phyloP scores from a whole-genome alignment of 2,888 invertebrate species.

The Drosophila rellima region DNA sequence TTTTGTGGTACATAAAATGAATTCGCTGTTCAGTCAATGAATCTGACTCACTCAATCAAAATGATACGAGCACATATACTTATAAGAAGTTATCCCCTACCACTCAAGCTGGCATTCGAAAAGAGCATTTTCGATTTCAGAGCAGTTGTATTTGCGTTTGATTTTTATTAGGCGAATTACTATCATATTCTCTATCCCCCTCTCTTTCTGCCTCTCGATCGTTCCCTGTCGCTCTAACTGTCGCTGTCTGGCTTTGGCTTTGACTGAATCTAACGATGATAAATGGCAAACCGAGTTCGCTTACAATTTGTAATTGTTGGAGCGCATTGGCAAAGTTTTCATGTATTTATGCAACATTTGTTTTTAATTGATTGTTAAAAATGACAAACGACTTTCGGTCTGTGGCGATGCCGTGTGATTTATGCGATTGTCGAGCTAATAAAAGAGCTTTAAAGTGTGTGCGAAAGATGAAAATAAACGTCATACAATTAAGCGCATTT shows the following conservation, averaged over 20 bases:
- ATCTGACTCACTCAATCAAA: constrained; percentile 4
- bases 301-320: constrained; percentile 56
- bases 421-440: constrained; percentile 70
- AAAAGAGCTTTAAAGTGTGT: constrained; percentile 59
- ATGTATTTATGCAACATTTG: constrained; percentile 81
- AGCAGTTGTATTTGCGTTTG: constrained; percentile 45
- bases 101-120: constrained; percentile 1
- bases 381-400: constrained; percentile 70
- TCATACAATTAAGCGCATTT: constrained; percentile 65
- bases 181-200: background rate
- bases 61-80: background rate
- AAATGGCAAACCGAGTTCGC: constrained; percentile 52
- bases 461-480: constrained; percentile 58
- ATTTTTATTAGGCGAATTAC: constrained; percentile 51
- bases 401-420: constrained; percentile 50
- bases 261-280: constrained; percentile 59
- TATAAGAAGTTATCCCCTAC: background rate
- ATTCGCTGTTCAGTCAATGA: background rate
- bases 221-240: background rate
- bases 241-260: background rate
- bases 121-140: constrained; percentile 36
- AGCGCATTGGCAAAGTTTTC: constrained; percentile 52
- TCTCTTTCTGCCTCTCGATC: background rate
- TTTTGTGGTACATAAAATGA: constrained; percentile 2
- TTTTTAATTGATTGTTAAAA: constrained; percentile 80